Evolutionary conservation across 2,888 invertebrate species (phyloP), one percentile per base, ranked within the genome.

Genomic region (Melieria crassipennis): DNA sequence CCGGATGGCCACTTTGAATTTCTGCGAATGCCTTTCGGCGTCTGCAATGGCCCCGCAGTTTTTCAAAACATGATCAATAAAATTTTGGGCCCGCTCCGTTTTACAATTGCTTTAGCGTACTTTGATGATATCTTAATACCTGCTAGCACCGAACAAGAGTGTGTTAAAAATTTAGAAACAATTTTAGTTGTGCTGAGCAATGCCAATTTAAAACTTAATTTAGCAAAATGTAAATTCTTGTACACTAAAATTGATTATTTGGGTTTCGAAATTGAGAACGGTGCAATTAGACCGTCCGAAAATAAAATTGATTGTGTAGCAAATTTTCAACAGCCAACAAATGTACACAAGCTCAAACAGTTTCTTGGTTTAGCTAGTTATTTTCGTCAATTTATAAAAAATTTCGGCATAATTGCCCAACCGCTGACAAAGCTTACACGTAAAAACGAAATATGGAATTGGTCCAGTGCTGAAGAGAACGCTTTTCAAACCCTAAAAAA

Each of bases 51-150:
- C 30, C 30, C 30, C 30, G 30, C 30, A 30, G 30, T 30, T 10
- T 50, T 50, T 50, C 50, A 50, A 50, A 50, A 50, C 50, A 10
- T 50, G 11, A 50, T 2, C 11, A 50, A 50, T 50, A 50, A 50
- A 50, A 50, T 50, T 50, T 11, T 50, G 9, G 50, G 57, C 30
- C 48, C 84, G 80, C 81, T 30, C 2, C 30, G 30, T 30, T 30
- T 30, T 30, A 30, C 30, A 50, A 50, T 50, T 50, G 50, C 50
- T 10, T 11, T 50, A 10, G 50, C 50, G 11, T 50, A 50, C 11
- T 50, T 50, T 50, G 50, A 50, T 50, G 50, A 50, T 50, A 50
- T 50, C 9, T 50, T 50, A 50, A 50, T 81, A 10, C 76, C 79
- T 52, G 52, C 30, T 30, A 30, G 30, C 30, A 30, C 30, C 30